Percentiles rank a stretch among this genome's conserved stretches.
These are phyloP conservation scores for Toxotes jaculatrix DNA, from an alignment of 2,113 vertebrate genomes.

Conservation along the genomic window DNA sequence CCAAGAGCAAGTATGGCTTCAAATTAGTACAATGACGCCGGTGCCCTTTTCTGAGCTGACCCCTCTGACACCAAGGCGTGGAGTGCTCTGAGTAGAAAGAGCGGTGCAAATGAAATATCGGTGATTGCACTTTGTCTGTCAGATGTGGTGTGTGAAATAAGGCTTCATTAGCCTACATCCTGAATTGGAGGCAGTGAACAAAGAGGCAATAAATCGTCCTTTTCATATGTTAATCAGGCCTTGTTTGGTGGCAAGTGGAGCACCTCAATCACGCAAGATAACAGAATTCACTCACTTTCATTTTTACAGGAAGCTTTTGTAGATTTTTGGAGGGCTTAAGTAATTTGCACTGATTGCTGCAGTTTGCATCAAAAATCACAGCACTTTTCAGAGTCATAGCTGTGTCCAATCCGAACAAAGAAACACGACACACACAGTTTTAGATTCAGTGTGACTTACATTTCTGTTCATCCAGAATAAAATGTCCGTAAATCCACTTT, in stretches of 20 bases:
- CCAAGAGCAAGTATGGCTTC: conserved; percentile 16
- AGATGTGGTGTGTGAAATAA: conserved; percentile 32
- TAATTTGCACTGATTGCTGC: neutral
- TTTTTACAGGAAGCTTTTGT: conserved; percentile 10
- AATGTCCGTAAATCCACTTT: neutral
- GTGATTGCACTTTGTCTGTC: conserved; percentile 51
- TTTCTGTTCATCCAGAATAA: neutral
- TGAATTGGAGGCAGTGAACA: conserved; percentile 16
- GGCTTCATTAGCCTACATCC: conserved; percentile 37
- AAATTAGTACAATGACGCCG: conserved; percentile 25
- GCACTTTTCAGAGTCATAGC: neutral
- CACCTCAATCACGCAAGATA: conserved; percentile 6
- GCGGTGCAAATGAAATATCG: conserved; percentile 54
- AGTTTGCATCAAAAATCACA: neutral
- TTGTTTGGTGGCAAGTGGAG: conserved; percentile 22
- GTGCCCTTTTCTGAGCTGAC: conserved; percentile 53
- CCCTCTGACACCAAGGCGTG: conserved; percentile 20
- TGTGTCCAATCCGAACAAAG: neutral
- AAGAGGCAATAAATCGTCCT: conserved; percentile 15
- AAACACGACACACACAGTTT: neutral
- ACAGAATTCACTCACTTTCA: neutral
- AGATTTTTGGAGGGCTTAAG: neutral
- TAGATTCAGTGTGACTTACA: neutral
- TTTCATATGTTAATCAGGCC: conserved; percentile 48
- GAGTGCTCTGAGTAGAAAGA: conserved; percentile 42